Evolutionary conservation across 2,113 vertebrate species (phyloP), one percentile per base, ranked within the genome.

Genomic region (Alouatta palliata): DNA sequence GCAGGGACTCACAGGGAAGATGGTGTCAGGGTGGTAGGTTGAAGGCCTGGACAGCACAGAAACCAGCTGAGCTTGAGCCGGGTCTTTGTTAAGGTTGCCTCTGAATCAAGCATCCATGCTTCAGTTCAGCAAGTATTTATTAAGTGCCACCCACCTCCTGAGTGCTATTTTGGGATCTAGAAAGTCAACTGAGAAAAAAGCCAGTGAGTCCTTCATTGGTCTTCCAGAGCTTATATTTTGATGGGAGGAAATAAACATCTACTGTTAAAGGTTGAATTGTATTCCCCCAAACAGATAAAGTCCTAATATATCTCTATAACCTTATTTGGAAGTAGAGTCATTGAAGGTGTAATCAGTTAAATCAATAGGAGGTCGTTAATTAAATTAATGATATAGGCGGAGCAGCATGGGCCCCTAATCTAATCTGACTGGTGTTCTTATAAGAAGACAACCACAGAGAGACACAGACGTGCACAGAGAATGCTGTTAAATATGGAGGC

Each of bases 91-190:
- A 37, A 71, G 19, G n/a, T 37, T 37, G 35, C 37, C 68, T 37
- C 68, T 71, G n/a, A 8, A 21, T n/a, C 8, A 20, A 8, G 16
- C 35, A 71, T 20, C 68, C 19, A 19, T 0, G 0, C 19, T 71
- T 71, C 35, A 20, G 35, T 37, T 71, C n/a, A 37, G 35, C 19
- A 71, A n/a, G 35, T 37, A 19, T 71, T 71, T 37, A 71, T n/a
- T 9, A 37, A 71, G 68, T 71, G 68, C 35, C n/a, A 37, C 8
- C 17, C 3, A 37, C 68, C 68, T 37, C 17, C 68, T n/a, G 68
- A 37, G n/a, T 71, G 68, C 68, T 21, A n/a, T 37, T 37, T 71
- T 35, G 8, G 68, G 68, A n/a, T n/a, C 66, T 68, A 32, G 35
- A 8, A n/a, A 37, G 17, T n/a, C 35, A n/a, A 19, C 16, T n/a